Evolutionary conservation across 2,113 vertebrate species (phyloP).

Genomic region (Eurypyga helias): DNA sequence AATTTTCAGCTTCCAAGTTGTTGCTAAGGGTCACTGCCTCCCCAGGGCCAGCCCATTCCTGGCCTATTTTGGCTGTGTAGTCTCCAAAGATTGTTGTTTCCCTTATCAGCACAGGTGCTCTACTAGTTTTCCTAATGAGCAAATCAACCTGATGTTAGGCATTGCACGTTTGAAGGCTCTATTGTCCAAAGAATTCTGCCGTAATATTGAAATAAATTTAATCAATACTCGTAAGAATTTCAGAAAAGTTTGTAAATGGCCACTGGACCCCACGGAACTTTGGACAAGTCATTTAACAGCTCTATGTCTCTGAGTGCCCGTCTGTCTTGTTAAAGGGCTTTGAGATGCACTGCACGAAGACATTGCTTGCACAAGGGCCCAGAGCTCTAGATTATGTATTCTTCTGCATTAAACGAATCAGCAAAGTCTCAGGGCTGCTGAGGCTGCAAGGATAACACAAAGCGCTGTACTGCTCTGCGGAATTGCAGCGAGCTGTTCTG

Average conservation of each 20-base stretch:
- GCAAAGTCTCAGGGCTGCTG: background rate
- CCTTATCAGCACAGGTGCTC: background rate
- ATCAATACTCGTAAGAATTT: background rate
- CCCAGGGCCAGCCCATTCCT: background rate
- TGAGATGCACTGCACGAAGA: background rate
- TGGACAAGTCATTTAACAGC: background rate
- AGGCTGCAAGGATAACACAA: background rate
- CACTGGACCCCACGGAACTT: background rate
- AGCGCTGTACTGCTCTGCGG: background rate
- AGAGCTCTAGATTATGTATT: background rate
- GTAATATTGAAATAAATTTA: background rate
- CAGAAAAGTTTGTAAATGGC: background rate
- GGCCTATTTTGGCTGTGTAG: background rate
- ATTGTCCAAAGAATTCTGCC: background rate
- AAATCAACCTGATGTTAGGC: background rate
- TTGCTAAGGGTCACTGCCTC: background rate
- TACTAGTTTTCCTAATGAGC: background rate
- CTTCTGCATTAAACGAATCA: background rate
- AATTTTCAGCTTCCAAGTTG: background rate
- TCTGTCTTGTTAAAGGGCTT: background rate
- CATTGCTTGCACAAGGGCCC: background rate
- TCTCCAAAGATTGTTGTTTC: background rate
- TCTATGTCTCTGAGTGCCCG: fast-evolving
- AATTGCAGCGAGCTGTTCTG: background rate
- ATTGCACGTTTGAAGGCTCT: background rate